Base-by-base conservation (phyloP, 2,888 invertebrate genomes). In the Conops quadrifasciatus region DNA sequence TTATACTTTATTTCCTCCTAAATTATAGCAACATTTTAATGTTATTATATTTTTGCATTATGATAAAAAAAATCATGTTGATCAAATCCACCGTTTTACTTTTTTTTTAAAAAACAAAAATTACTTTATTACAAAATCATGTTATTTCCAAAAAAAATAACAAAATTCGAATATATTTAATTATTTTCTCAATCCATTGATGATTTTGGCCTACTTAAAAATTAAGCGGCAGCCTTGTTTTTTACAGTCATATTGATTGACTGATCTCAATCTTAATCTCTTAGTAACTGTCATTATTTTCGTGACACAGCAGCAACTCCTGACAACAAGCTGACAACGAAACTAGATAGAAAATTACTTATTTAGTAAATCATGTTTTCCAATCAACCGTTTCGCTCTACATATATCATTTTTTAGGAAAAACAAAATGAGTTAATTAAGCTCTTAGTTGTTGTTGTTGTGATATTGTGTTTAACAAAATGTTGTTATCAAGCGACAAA, bases 211-310 rank as follows among this genome's bases (percentile, higher is more conserved):
- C 58, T 26, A 58, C 26, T 58, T 58, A 15, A 26, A 36, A 24
- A 58, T 15, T 28, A 58, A 16, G 21, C 26, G 28, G 24, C 24
- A 16, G 28, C 2, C 9, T 58, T 15, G 15, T 58, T 28, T 58
- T 58, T 58, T 16, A 16, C 24, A n/a, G 53, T 53, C 24, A n/a
- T n/a, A 24, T 24, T 58, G 58, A 28, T 15, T 28, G 28, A 53
- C 19, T 58, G 15, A 58, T 58, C 58, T 58, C 28, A 16, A 58
- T 58, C 58, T 21, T 53, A 21, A 24, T 36, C 36, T 58, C 58
- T 53, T 53, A 21, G 21, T 53, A 24, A 2, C 53, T 53, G 53
- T 21, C 53, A 53, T 53, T 53, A 53, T 21, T 53, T 53, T 24
- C 16, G 58, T 58, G 58, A 28, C 28, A 58, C 26, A 1, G 28